A percentile compares a stretch with the other conserved stretches of the same genome.
Conservation (phyloP, 2,113 vertebrate species). For the Hucho hucho region DNA sequence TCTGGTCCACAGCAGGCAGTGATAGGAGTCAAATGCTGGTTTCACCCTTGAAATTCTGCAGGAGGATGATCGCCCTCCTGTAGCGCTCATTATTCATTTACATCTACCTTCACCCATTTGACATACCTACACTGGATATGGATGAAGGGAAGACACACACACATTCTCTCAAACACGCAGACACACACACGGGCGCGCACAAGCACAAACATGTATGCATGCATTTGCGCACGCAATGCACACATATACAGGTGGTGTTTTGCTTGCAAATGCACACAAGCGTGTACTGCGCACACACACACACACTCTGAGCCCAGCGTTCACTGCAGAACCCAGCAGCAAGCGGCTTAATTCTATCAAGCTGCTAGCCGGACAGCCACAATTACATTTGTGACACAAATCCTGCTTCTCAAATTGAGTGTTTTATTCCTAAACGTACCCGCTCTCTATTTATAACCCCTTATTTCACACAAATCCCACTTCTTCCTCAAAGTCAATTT, state of each 20-base stretch:
- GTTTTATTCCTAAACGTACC: conserved; percentile 63
- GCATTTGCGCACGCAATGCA: too few species aligned
- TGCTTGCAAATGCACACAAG: not conserved
- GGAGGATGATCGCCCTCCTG: conserved; percentile 51
- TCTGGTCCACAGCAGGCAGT: conserved; percentile 58
- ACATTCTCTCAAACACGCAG: not conserved
- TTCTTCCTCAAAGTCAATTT: conserved; percentile 70
- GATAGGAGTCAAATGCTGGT: conserved; percentile 65
- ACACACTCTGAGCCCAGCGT: conserved; percentile 2
- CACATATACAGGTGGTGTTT: not conserved
- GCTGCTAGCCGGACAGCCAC: conserved; percentile 65
- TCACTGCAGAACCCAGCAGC: conserved; percentile 39
- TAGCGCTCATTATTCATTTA: conserved; percentile 48
- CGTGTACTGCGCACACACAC: conserved; percentile 20
- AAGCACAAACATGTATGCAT: not conserved
- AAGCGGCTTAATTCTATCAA: conserved; percentile 74
- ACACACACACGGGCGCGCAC: not conserved
- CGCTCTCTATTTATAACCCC: conserved; percentile 65
- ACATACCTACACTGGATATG: conserved; percentile 5
- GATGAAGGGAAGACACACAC: conserved; percentile 8
- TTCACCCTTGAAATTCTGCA: conserved; percentile 66
- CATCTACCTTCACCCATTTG: not conserved
- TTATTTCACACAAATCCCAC: conserved; percentile 67
- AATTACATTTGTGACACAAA: conserved; percentile 80
- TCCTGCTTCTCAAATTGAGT: conserved; percentile 73